Evolutionary conservation across 1,140 invertebrate species (phyloP).

Genomic region (Psix sp.): DNA sequence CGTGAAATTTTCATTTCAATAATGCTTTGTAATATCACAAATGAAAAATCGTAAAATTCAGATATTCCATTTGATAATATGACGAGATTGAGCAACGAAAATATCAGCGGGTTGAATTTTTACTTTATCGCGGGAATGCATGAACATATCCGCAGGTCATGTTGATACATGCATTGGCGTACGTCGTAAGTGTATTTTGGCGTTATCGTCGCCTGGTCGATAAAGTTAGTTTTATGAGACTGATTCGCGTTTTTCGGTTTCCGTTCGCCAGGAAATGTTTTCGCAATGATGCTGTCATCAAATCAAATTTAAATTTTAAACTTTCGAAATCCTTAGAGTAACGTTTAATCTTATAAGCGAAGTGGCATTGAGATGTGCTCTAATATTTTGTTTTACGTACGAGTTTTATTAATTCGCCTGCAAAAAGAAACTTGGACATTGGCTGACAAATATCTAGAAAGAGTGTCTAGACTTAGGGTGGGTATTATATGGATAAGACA

Average conservation of each 20-base stretch:
- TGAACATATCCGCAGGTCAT: constrained; percentile 41
- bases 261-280: constrained; percentile 7
- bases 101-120: constrained; percentile 43
- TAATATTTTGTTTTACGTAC: too few relatives aligned
- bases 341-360: too few relatives aligned
- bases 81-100: constrained; percentile 33
- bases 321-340: neutral
- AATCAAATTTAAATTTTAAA: constrained; percentile 8
- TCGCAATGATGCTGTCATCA: constrained; percentile 5
- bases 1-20: constrained; percentile 16
- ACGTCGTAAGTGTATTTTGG: constrained; percentile 45
- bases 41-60: constrained; percentile 28
- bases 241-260: constrained; percentile 39
- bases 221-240: constrained; percentile 48
- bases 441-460: too few relatives aligned
- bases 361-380: too few relatives aligned
- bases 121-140: constrained; percentile 24
- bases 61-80: constrained; percentile 35
- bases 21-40: constrained; percentile 24
- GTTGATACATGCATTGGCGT: constrained; percentile 37
- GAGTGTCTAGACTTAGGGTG: too few relatives aligned
- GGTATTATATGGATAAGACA: too few relatives aligned
- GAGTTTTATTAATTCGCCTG: too few relatives aligned
- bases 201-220: constrained; percentile 20
- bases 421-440: too few relatives aligned